Evolutionary conservation across 2,888 invertebrate species (phyloP), one percentile per base, ranked within the genome.

Genomic region (Auanema freiburgensis): DNA sequence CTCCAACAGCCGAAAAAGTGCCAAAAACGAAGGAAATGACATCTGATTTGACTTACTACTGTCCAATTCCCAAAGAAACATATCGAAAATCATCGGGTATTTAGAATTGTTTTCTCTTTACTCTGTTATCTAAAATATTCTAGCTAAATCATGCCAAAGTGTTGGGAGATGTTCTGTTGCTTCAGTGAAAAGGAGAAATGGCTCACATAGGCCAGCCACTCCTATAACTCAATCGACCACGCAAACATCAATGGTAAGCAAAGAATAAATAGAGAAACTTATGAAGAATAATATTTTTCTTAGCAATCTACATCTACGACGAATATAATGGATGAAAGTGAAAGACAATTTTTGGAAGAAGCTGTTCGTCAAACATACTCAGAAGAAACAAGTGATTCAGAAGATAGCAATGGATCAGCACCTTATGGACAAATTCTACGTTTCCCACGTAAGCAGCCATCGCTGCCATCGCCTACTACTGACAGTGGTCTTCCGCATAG

Each of bases 401-500:
- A 46, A 8, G 46, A 46, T 46, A 46, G 46, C 10, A 46, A 46
- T 21, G 16, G 46, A 16, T 46, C 46, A 16, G 46, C 46, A 21
- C 46, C 46, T 21, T 46, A 46, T 21, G 21, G 16, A 16, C 46
- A 21, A 46, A 46, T 46, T 16, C 6, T 46, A 18, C 46, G 46
- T 46, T 46, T 46, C 46, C 46, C 46, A 21, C 46, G 46, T 18
- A 46, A 46, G 46, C 16, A 16, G 46, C 46, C 46, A 21, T 46
- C 46, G 6, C 10, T 46, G 16, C 46, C 46, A 21, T 46, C 46
- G 16, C 46, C 46, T 21, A 46, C 46, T 5, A 46, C 46, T 10
- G 46, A 46, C 46, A 46, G 46, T 46, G 46, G 46, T 18, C 46
- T 46, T 16, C 46, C 46, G 21, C 46, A 46, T 21, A 46, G 46